Evolutionary conservation across 2,797 vertebrate genomes (phyloP).

Genomic region (Serranus cabrilla): DNA sequence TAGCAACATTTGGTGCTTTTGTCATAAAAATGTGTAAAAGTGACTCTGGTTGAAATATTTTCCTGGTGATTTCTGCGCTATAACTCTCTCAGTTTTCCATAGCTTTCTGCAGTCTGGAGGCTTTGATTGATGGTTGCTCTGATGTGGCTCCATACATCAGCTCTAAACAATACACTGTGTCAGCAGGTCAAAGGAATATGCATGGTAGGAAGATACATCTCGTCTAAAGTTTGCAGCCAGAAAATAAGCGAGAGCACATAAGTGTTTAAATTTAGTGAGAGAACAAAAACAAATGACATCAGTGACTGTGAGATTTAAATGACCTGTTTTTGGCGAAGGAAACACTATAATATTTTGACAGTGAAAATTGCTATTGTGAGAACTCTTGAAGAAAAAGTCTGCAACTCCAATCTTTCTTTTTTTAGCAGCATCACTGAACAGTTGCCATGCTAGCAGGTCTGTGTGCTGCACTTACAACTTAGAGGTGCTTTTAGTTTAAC

Average conservation of each 20-base stretch:
- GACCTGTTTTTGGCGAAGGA: conserved; percentile 37
- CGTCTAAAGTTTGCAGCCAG: conserved; percentile 32
- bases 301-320: conserved; percentile 20
- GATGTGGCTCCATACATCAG: conserved; percentile 45
- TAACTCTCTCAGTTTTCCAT: conserved; percentile 8
- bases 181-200: conserved; percentile 36
- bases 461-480: neutral
- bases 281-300: conserved; percentile 54
- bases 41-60: neutral
- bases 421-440: neutral
- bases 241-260: conserved; percentile 46
- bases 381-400: conserved; percentile 19
- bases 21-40: conserved; percentile 8
- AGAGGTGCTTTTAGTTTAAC: conserved; percentile 8
- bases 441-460: neutral
- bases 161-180: conserved; percentile 39
- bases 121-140: conserved; percentile 42
- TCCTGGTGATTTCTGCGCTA: conserved; percentile 2
- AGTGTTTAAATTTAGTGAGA: conserved; percentile 43
- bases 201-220: conserved; percentile 22
- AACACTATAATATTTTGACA: conserved; percentile 53
- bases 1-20: neutral
- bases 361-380: conserved; percentile 40
- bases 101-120: conserved; percentile 13
- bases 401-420: conserved; percentile 3